phyloP scores from a whole-genome alignment of 2,888 invertebrate genomes.

The Drosophila rellima region DNA sequence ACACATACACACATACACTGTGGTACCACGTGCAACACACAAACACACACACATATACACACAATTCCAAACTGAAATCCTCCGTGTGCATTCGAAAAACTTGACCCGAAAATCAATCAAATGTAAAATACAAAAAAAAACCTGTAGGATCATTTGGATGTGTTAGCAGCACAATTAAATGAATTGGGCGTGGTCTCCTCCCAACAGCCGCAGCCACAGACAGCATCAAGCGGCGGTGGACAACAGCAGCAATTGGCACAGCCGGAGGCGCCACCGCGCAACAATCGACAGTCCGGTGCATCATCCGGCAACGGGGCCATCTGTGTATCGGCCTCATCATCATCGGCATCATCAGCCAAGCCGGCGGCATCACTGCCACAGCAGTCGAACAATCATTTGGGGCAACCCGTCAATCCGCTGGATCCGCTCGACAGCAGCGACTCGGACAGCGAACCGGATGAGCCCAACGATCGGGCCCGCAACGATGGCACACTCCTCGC shows the following conservation, averaged over 20 bases:
- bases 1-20: slow-evolving; percentile 55
- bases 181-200: slow-evolving; percentile 93
- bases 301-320: slow-evolving; percentile 75
- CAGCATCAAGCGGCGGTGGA: slow-evolving; percentile 63
- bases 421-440: slow-evolving; percentile 91
- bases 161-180: slow-evolving; percentile 97
- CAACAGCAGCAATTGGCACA: slow-evolving; percentile 86
- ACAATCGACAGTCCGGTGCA: slow-evolving; percentile 85
- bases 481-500: slow-evolving; percentile 98
- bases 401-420: slow-evolving; percentile 87
- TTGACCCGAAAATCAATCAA: slow-evolving; percentile 59
- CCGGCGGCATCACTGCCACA: slow-evolving; percentile 84
- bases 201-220: slow-evolving; percentile 85
- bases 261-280: slow-evolving; percentile 90
- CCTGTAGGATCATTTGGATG: slow-evolving; percentile 94
- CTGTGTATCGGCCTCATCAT: slow-evolving; percentile 71
- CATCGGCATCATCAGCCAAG: slow-evolving; percentile 74
- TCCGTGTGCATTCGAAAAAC: slow-evolving; percentile 59
- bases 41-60: slow-evolving; percentile 54
- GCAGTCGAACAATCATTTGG: slow-evolving; percentile 85
- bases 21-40: slow-evolving; percentile 65
- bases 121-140: slow-evolving; percentile 72
- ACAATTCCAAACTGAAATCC: slow-evolving; percentile 56
- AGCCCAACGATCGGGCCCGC: slow-evolving; percentile 91
- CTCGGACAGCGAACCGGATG: slow-evolving; percentile 93